These are phyloP conservation scores for Crotalus tigris DNA, from an alignment of 2,113 vertebrate genomes.

Conservation along the genomic window DNA sequence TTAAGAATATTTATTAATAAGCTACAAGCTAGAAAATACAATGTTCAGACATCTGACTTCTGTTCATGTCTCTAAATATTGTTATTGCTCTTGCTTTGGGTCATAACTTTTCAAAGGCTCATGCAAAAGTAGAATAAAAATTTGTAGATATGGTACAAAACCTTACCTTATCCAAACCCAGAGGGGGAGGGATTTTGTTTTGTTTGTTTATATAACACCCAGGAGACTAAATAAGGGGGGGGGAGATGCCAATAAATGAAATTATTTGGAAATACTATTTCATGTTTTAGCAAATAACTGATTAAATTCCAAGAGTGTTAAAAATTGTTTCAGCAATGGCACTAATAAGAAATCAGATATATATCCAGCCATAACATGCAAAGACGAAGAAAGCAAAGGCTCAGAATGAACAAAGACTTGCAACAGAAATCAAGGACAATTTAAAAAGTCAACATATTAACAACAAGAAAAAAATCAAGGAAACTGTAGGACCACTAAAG, in stretches of 20 bases:
- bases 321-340: not conserved
- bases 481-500: no score
- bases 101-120: not conserved
- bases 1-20: conserved; percentile 36
- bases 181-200: not conserved
- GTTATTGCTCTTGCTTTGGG: not conserved
- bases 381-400: no score
- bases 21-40: conserved; percentile 35
- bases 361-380: no score
- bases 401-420: no score
- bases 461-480: no score
- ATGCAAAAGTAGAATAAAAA: not conserved
- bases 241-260: conserved; percentile 61
- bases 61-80: conserved; percentile 24
- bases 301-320: not conserved
- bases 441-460: no score
- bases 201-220: conserved; percentile 45
- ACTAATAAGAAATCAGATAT: not conserved
- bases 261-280: conserved; percentile 47
- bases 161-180: conserved; percentile 25
- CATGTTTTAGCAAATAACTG: conserved; percentile 3
- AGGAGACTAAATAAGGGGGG: conserved; percentile 40
- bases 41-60: conserved; percentile 46
- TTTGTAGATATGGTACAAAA: not conserved
- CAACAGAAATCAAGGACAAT: no score